Percentiles rank a stretch among this genome's conserved stretches.
Conservation (phyloP, 2,888 invertebrate genomes). For the Drosophila infuscata region DNA sequence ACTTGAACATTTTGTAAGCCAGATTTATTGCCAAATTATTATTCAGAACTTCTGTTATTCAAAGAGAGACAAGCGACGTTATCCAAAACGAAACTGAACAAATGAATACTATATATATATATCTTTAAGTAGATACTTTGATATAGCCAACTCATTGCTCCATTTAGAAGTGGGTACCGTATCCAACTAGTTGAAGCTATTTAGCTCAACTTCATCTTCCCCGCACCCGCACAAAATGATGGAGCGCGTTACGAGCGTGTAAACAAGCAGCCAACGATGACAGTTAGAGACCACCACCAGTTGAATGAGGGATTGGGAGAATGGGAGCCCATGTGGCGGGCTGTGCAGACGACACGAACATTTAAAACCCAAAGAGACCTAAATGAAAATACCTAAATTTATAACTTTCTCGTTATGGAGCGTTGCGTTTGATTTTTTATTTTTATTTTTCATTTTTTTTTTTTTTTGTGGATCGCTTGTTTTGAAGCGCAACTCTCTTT, state of each 20-base stretch:
- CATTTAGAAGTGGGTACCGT: conserved; percentile 11
- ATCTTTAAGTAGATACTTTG: not conserved
- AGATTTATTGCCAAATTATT: not conserved
- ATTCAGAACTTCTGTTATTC: not conserved
- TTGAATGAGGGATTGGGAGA: conserved; percentile 16
- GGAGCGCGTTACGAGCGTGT: conserved; percentile 69
- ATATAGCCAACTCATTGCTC: conserved; percentile 6
- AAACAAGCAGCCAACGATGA: conserved; percentile 77
- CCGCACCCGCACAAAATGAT: conserved; percentile 39
- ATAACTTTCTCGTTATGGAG: conserved; percentile 82
- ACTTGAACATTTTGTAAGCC: not conserved
- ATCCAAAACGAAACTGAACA: not conserved
- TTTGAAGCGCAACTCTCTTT: conserved; percentile 62
- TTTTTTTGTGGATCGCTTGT: conserved; percentile 9
- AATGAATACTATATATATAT: not conserved
- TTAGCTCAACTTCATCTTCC: not conserved
- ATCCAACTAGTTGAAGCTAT: conserved; percentile 8
- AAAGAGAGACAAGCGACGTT: not conserved
- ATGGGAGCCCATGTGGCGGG: not conserved
- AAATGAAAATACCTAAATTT: conserved; percentile 80
- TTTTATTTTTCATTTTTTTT: not conserved
- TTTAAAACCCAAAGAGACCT: not conserved
- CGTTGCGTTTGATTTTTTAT: conserved; percentile 31
- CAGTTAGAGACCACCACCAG: conserved; percentile 69
- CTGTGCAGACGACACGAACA: conserved; percentile 3